Evolutionary conservation across 35 echinoderm and acorn worm species (phyloP).

Genomic region (Apostichopus californicus): DNA sequence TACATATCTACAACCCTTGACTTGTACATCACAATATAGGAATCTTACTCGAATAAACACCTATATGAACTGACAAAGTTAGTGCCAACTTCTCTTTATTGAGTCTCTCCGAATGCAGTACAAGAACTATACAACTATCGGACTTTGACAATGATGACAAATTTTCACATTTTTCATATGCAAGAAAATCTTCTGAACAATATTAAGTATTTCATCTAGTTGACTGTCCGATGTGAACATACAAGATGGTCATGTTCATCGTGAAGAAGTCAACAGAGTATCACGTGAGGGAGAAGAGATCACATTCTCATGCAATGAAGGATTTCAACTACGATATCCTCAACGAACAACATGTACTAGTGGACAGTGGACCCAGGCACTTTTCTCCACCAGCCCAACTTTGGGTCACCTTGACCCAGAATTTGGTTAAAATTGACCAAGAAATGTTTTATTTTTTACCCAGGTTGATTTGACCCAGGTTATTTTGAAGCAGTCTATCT

Average conservation of each 20-base stretch:
- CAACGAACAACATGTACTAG: neutral
- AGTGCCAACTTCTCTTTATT: no score
- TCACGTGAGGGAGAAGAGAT: neutral
- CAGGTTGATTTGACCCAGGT: neutral
- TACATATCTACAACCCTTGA: no score
- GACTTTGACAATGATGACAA: no score
- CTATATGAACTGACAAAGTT: no score
- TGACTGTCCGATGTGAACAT: neutral
- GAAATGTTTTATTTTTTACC: neutral
- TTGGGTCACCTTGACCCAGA: conserved; percentile 9
- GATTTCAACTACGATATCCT: neutral
- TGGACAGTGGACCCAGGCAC: no score
- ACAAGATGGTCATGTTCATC: neutral
- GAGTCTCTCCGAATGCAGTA: no score
- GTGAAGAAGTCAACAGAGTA: neutral
- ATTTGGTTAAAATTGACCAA: neutral
- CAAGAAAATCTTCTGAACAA: no score
- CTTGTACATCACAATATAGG: no score
- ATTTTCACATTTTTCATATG: no score
- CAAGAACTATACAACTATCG: no score
- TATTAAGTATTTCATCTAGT: neutral
- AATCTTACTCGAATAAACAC: no score
- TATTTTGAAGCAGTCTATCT: no score
- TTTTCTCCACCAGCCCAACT: neutral
- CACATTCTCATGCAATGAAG: conserved; percentile 21